Conservation (phyloP, 2,113 vertebrate species). For the Lepus americanus region DNA sequence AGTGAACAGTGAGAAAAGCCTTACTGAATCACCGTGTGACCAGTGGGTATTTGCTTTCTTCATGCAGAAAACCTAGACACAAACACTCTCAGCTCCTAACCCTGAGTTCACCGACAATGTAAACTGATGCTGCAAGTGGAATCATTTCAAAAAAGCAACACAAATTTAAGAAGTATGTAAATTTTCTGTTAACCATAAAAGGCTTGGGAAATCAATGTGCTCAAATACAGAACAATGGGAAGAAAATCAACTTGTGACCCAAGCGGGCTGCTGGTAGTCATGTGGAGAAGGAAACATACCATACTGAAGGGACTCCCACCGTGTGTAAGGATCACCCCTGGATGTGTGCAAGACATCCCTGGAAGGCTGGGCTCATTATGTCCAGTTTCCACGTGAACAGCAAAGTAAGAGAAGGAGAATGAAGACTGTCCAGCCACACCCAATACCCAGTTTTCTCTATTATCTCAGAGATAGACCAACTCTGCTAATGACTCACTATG, state of each 20-base stretch:
- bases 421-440: not conserved
- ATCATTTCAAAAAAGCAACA: constrained; percentile 44
- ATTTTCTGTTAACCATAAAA: not conserved
- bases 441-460: not conserved
- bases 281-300: not conserved
- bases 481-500: not conserved
- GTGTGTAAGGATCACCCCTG: not conserved
- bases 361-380: not conserved
- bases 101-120: not conserved
- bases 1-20: not conserved
- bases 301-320: fast-evolving
- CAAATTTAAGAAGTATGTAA: not conserved
- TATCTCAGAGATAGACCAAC: not conserved
- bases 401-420: not conserved
- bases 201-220: not conserved
- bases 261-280: not conserved
- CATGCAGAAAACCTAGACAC: not conserved
- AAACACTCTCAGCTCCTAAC: not conserved
- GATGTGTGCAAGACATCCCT: not conserved
- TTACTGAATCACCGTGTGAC: not conserved
- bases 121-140: not conserved
- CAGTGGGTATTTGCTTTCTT: not conserved
- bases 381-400: not conserved
- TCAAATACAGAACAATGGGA: not conserved
- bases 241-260: not conserved